Base-by-base conservation (phyloP, 2,797 vertebrate species). In the Lepus oiostolus region DNA sequence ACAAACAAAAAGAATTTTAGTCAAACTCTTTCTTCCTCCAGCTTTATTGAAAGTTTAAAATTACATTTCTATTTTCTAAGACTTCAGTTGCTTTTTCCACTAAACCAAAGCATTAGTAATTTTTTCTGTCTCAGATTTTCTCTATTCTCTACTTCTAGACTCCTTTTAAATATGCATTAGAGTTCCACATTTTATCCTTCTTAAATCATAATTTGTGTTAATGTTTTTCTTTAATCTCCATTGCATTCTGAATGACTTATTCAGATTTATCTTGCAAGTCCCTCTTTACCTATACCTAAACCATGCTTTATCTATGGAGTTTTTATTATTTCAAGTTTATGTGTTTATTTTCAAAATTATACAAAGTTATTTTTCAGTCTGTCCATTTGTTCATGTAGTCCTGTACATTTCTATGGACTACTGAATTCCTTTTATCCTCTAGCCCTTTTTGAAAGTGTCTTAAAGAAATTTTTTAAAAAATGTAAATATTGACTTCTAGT, bases 51-150 rank as follows among this genome's bases (percentile, higher is more conserved):
- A 47, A 47, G 99, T 99, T 99, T 99, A 99, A 99, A 99, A 99
- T 99, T 99, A 99, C 99, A 99, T 99, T 98, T 99, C 99, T 99
- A 99, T 99, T 98, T 99, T 99, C 99, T 99, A 99, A 99, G 99
- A 99, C 99, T 99, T 99, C 99, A 99, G 99, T 99, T 99, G 99
- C 99, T 99, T 99, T 99, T 99, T 99, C 99, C 99, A 99, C 99
- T 38, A n/a, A 80, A 86, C 67, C 30, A 50, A 30, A 85, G 42
- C 7, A 42, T 80, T 30, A 80, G 13, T 47, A 80, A 10, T 9
- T 79, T 38, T 52, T 63, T 47, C n/a, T 80, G 65, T 79, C 26
- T 63, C 58, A 38, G n/a, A 71, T 70, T 70, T 24, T 65, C 16
- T 35, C 28, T 47, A 60, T 38, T 63, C 26, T 52, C 8, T 47